These are phyloP conservation scores for Petromus typicus DNA, from an alignment of 2,113 vertebrate species.

Conservation along the genomic window DNA sequence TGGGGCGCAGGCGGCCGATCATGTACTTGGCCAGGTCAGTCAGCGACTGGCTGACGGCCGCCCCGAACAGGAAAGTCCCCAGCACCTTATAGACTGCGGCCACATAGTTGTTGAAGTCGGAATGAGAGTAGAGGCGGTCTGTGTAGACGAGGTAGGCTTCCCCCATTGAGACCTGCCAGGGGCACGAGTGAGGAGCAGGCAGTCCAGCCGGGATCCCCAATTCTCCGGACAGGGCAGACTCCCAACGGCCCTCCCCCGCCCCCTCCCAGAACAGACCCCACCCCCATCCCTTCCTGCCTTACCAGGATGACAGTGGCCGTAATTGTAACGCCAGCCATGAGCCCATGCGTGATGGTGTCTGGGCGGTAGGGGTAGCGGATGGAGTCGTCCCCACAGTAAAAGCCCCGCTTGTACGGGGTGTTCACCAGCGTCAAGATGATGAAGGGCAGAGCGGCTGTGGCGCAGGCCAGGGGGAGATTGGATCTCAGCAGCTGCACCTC, in stretches of 20 bases:
- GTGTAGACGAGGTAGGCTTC: constrained; percentile 96
- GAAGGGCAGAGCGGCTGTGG: constrained; percentile 93
- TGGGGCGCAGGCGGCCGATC: constrained; percentile 94
- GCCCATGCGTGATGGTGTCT: constrained; percentile 95
- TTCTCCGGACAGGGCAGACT: not conserved
- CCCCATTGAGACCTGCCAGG: constrained; percentile 89
- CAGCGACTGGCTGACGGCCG: constrained; percentile 91
- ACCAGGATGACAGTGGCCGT: constrained; percentile 93
- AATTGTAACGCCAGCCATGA: constrained; percentile 95
- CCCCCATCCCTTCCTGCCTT: constrained; percentile 77
- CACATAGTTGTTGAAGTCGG: constrained; percentile 94
- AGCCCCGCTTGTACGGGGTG: constrained; percentile 91
- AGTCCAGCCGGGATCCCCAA: not conserved
- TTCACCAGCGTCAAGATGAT: constrained; percentile 91
- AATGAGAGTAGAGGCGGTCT: constrained; percentile 92
- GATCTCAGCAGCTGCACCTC: not conserved
- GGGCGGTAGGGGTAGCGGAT: constrained; percentile 94
- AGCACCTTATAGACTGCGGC: constrained; percentile 95
- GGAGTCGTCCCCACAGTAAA: constrained; percentile 94
- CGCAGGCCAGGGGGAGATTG: not conserved
- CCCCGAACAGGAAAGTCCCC: constrained; percentile 93
- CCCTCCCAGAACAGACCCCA: not conserved
- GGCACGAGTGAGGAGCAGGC: not conserved
- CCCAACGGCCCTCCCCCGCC: not conserved
- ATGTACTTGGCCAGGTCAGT: constrained; percentile 97